Percentiles rank a stretch among this genome's conserved stretches.
These are phyloP conservation scores for Erannis defoliaria DNA, from an alignment of 2,888 invertebrate genomes.

Conservation along the genomic window DNA sequence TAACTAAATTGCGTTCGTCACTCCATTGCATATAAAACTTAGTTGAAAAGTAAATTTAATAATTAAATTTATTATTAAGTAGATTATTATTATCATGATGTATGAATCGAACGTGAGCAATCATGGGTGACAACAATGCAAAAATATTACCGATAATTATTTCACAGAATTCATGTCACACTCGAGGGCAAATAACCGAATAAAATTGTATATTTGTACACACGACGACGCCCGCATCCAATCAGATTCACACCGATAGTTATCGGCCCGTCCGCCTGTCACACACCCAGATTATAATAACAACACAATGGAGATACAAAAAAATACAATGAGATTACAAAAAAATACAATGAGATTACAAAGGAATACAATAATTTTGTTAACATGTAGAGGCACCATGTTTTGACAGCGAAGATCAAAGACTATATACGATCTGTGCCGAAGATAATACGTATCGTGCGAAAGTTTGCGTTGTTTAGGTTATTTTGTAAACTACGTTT, in stretches of 20 bases:
- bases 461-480: not conserved
- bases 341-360: constrained; percentile 39
- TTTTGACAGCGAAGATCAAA: not conserved
- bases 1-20: too few relatives aligned
- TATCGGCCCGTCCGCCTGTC: constrained; percentile 57
- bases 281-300: constrained; percentile 56
- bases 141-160: constrained; percentile 25
- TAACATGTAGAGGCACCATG: constrained; percentile 9
- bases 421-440: too few relatives aligned
- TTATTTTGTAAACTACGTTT: too few relatives aligned
- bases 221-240: constrained; percentile 67
- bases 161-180: constrained; percentile 37
- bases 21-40: too few relatives aligned
- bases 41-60: too few relatives aligned
- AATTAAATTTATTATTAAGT: too few relatives aligned
- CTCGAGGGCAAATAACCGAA: constrained; percentile 37
- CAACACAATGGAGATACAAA: constrained; percentile 57
- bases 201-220: constrained; percentile 34
- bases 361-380: constrained; percentile 25
- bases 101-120: too few relatives aligned
- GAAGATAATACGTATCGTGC: too few relatives aligned
- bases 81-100: too few relatives aligned
- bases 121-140: not conserved
- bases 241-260: constrained; percentile 60
- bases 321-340: constrained; percentile 39